phyloP scores from a whole-genome alignment of 2,797 vertebrate genomes.

The Cyclura pinguis region DNA sequence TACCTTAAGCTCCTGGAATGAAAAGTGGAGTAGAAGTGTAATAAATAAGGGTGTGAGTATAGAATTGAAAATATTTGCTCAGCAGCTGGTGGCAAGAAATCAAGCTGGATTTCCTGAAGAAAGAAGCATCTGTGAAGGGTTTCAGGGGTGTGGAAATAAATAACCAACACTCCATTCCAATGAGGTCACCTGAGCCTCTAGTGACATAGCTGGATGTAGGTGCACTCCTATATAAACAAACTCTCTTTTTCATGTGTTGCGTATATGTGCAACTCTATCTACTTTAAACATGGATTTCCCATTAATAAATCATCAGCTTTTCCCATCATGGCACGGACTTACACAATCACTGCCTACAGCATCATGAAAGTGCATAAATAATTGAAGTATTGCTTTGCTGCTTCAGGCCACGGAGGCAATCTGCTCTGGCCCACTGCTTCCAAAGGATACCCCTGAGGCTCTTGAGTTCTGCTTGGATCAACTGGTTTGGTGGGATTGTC shows the following conservation, averaged over 20 bases:
- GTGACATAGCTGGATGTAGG: neutral
- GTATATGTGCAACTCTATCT: neutral
- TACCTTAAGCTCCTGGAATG: no score
- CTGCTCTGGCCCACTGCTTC: neutral
- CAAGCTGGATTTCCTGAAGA: neutral
- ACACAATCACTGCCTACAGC: neutral
- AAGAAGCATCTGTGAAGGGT: neutral
- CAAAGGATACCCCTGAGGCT: neutral
- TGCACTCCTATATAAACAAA: neutral
- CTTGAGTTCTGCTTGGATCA: neutral
- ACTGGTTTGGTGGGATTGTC: neutral
- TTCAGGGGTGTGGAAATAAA: slow-evolving; percentile 16
- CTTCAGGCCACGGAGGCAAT: neutral
- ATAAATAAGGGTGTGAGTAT: neutral
- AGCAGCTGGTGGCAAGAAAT: neutral
- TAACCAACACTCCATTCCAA: neutral
- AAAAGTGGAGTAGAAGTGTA: neutral
- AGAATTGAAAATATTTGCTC: slow-evolving; percentile 1
- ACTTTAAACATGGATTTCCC: neutral
- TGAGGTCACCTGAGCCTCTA: neutral
- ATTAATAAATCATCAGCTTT: neutral
- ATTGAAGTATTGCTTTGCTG: neutral
- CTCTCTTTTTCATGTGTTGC: neutral
- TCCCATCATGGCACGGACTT: neutral
- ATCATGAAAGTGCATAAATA: neutral